Evolutionary conservation across 2,113 vertebrate species (phyloP).

Genomic region (Anseranas semipalmata): DNA sequence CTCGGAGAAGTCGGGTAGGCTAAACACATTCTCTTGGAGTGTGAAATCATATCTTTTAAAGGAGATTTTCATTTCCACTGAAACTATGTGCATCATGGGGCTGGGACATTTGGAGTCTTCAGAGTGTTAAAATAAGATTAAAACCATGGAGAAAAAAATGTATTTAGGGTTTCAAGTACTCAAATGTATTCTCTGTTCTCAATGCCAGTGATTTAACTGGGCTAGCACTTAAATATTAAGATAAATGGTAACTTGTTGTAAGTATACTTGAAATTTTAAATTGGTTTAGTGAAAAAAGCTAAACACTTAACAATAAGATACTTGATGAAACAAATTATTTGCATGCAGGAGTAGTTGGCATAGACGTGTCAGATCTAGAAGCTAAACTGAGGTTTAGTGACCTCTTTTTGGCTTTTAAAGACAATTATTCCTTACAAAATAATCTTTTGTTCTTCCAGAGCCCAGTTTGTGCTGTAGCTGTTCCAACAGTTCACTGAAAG

Average conservation of each 20-base stretch:
- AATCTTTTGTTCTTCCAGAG: background rate
- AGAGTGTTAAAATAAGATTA: background rate
- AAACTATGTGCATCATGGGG: background rate
- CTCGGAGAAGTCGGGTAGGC: constrained; percentile 90
- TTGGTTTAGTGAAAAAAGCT: background rate
- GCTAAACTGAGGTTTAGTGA: background rate
- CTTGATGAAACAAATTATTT: background rate
- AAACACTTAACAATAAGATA: background rate
- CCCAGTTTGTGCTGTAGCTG: background rate
- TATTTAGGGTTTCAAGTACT: background rate
- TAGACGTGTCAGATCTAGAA: background rate
- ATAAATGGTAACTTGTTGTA: background rate
- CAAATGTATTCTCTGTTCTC: background rate
- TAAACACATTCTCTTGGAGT: background rate
- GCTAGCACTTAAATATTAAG: background rate
- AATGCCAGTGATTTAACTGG: background rate
- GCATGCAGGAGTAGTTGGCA: background rate
- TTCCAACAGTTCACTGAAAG: background rate
- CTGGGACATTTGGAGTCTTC: background rate
- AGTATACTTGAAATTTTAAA: background rate
- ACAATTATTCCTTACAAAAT: background rate
- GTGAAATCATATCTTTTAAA: background rate
- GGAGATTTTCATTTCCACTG: background rate
- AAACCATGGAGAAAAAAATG: background rate
- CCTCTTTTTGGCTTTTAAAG: background rate